Percentiles rank a stretch among this genome's conserved stretches.
Evolutionary conservation across 2,113 vertebrate genomes (phyloP).

Genomic region (Verasper variegatus): DNA sequence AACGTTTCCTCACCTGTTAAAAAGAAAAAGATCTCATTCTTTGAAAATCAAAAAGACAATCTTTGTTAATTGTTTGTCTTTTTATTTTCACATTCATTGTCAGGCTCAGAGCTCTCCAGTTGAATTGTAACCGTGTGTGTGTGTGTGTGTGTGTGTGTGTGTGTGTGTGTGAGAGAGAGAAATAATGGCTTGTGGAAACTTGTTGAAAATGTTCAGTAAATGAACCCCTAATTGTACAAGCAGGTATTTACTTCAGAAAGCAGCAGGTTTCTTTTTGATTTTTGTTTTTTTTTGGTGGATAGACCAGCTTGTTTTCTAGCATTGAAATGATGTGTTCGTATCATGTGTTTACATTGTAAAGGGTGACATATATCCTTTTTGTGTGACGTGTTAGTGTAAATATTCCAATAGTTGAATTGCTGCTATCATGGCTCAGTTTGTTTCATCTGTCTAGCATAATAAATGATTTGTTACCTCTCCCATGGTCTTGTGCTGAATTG

Average conservation of each 20-base stretch:
- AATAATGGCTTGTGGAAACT: slow-evolving; percentile 49
- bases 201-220: slow-evolving; percentile 43
- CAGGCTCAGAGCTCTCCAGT: slow-evolving; percentile 43
- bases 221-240: slow-evolving; percentile 46
- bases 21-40: slow-evolving; percentile 14
- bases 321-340: slow-evolving; percentile 71
- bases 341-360: slow-evolving; percentile 85
- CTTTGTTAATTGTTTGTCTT: slow-evolving; percentile 67
- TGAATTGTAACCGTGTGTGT: slow-evolving; percentile 31
- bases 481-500: background rate
- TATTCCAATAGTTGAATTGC: slow-evolving; percentile 83
- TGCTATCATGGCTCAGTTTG: slow-evolving; percentile 83
- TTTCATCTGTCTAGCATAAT: slow-evolving; percentile 81
- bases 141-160: slow-evolving; percentile 6
- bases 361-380: slow-evolving; percentile 76
- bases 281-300: slow-evolving; percentile 44
- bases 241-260: slow-evolving; percentile 53
- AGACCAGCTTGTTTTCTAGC: slow-evolving; percentile 72
- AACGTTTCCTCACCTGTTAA: slow-evolving; percentile 33
- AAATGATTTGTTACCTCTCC: slow-evolving; percentile 79
- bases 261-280: slow-evolving; percentile 49
- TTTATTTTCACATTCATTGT: slow-evolving; percentile 55
- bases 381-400: slow-evolving; percentile 83
- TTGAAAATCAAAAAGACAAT: slow-evolving; percentile 62
- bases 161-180: background rate